Conservation (phyloP, 2,113 vertebrate genomes). For the Enhydra lutris region DNA sequence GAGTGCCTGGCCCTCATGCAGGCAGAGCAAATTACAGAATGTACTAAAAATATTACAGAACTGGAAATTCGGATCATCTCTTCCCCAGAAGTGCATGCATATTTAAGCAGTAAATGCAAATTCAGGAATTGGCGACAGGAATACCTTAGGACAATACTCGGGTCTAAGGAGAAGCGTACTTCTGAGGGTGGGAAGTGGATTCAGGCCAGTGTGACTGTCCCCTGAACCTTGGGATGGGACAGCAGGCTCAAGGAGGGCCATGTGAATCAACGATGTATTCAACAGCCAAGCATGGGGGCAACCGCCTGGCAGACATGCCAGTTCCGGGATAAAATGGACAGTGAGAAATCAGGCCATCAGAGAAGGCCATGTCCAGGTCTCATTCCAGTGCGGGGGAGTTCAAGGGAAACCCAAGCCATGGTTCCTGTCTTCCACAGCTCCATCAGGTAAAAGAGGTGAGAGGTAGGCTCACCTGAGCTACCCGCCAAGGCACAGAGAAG, state of each 20-base stretch:
- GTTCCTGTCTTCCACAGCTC: not conserved
- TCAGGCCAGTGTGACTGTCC: not conserved
- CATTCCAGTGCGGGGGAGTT: not conserved
- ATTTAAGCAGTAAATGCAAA: not conserved
- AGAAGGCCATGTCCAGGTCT: not conserved
- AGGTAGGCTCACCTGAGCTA: not conserved
- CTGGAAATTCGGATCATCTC: not conserved
- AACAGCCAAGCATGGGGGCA: not conserved
- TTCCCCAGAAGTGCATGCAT: not conserved
- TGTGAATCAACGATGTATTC: not conserved
- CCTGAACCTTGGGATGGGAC: not conserved
- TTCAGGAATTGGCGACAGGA: not conserved
- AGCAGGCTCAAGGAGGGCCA: not conserved
- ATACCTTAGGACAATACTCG: not conserved
- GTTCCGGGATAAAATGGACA: not conserved
- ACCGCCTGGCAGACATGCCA: not conserved
- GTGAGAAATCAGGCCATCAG: not conserved
- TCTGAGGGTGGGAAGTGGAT: not conserved
- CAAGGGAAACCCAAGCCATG: not conserved
- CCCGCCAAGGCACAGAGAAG: not conserved
- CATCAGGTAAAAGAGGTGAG: not conserved
- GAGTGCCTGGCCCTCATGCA: not conserved
- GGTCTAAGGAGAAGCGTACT: not conserved
- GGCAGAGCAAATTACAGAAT: not conserved
- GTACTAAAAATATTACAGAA: not conserved